Percentiles rank a stretch among this genome's conserved stretches.
These are phyloP conservation scores for Nothoprocta perdicaria DNA, from an alignment of 2,113 vertebrate species.

Conservation along the genomic window DNA sequence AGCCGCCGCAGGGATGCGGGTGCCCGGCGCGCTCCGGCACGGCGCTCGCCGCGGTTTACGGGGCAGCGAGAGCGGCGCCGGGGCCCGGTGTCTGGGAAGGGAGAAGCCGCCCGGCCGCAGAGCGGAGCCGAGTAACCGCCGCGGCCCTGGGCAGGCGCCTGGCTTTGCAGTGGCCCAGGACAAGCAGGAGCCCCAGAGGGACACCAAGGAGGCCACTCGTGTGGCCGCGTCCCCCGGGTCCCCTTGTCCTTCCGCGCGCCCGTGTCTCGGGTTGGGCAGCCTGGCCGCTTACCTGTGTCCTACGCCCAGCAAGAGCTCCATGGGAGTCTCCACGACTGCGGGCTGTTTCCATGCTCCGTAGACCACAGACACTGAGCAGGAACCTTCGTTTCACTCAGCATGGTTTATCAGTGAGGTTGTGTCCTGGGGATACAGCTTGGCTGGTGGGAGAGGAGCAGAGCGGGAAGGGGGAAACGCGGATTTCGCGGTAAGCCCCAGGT, in stretches of 20 bases:
- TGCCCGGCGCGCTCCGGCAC: no score
- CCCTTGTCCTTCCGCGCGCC: accelerated
- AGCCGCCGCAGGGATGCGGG: no score
- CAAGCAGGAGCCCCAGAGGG: not conserved
- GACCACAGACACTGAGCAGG: not conserved
- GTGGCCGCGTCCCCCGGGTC: not conserved
- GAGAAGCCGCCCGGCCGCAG: not conserved
- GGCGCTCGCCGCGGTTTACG: no score
- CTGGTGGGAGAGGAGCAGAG: not conserved
- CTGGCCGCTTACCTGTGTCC: not conserved
- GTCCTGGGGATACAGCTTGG: accelerated
- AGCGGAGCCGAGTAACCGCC: accelerated
- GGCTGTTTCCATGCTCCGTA: not conserved
- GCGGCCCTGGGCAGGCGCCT: accelerated
- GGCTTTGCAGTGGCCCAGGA: accelerated
- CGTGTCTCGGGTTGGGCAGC: not conserved
- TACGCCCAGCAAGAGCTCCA: not conserved
- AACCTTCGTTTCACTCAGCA: accelerated
- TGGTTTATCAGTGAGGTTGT: accelerated
- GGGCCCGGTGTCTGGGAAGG: not conserved
- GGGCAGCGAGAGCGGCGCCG: no score
- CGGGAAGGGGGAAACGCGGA: not conserved
- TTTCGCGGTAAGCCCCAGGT: accelerated
- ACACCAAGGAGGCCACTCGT: not conserved
- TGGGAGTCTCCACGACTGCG: accelerated